A percentile compares a stretch with the other conserved stretches of the same genome.
These are phyloP conservation scores for Sitodiplosis mosellana DNA, from an alignment of 1,140 invertebrate species.

Conservation along the genomic window DNA sequence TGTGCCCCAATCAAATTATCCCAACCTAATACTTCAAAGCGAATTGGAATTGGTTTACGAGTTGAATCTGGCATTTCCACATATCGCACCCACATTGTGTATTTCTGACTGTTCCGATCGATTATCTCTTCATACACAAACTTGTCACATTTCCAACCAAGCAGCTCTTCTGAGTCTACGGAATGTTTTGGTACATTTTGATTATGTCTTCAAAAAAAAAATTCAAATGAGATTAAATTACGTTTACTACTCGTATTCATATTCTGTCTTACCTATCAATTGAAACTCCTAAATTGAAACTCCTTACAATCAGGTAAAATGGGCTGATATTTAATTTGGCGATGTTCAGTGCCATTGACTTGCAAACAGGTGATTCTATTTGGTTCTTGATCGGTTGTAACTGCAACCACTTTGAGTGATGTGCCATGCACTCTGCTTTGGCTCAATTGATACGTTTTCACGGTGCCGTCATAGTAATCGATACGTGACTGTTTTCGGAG, in stretches of 20 bases:
- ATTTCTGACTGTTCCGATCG: constrained; percentile 69
- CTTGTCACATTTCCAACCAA: constrained; percentile 47
- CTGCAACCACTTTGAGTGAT: constrained; percentile 67
- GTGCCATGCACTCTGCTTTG: constrained; percentile 44
- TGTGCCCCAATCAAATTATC: constrained; percentile 84
- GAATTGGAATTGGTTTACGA: constrained; percentile 38
- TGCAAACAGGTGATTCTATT: constrained; percentile 68
- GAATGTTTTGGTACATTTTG: background rate
- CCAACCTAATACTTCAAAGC: constrained; percentile 86
- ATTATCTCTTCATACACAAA: constrained; percentile 47
- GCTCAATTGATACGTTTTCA: constrained; percentile 67
- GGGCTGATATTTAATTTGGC: constrained; percentile 45
- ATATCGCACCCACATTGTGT: constrained; percentile 65
- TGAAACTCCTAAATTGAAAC: no score
- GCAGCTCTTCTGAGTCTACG: constrained; percentile 40
- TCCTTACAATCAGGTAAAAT: constrained; percentile 65
- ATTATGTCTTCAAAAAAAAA: constrained; percentile 2
- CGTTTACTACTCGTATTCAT: no score
- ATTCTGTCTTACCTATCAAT: no score
- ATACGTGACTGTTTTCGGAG: constrained; percentile 59
- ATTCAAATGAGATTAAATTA: no score
- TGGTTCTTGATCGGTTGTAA: constrained; percentile 51
- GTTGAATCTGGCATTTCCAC: constrained; percentile 31
- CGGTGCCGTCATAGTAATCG: constrained; percentile 89
- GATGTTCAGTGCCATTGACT: constrained; percentile 53